phyloP scores from a whole-genome alignment of 2,797 vertebrate genomes.

The Leptodactylus fallax region DNA sequence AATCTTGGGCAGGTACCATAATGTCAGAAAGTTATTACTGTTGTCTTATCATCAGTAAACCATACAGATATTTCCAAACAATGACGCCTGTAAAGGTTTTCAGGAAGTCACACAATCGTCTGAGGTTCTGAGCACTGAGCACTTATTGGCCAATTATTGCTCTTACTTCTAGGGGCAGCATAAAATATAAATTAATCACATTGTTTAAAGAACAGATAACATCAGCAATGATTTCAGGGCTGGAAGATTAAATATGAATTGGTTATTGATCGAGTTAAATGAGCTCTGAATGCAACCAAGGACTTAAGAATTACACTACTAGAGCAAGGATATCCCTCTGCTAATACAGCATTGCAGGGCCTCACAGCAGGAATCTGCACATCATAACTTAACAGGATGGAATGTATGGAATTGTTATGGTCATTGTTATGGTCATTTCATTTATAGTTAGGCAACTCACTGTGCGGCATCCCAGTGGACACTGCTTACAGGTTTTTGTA shows the following conservation, averaged over 20 bases:
- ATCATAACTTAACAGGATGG: not conserved
- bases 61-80: not conserved
- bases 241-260: conserved; percentile 59
- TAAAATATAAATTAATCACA: conserved; percentile 62
- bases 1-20: not conserved
- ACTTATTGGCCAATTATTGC: conserved; percentile 58
- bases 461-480: too few relatives aligned
- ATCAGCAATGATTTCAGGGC: conserved; percentile 45
- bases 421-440: too few relatives aligned
- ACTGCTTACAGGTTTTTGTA: too few relatives aligned
- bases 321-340: not conserved
- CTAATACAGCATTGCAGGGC: not conserved
- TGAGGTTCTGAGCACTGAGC: conserved; percentile 52
- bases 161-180: conserved; percentile 49
- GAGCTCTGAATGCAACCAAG: conserved; percentile 40
- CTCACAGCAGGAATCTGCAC: not conserved
- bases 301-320: conserved; percentile 28
- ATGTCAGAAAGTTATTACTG: not conserved
- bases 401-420: not conserved
- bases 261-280: conserved; percentile 61
- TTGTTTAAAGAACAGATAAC: conserved; percentile 62
- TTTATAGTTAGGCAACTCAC: too few relatives aligned
- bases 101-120: conserved; percentile 45
- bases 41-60: not conserved
- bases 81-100: conserved; percentile 22